These are phyloP conservation scores for Microtus californicus DNA, from an alignment of 2,797 vertebrate species.

Conservation along the genomic window DNA sequence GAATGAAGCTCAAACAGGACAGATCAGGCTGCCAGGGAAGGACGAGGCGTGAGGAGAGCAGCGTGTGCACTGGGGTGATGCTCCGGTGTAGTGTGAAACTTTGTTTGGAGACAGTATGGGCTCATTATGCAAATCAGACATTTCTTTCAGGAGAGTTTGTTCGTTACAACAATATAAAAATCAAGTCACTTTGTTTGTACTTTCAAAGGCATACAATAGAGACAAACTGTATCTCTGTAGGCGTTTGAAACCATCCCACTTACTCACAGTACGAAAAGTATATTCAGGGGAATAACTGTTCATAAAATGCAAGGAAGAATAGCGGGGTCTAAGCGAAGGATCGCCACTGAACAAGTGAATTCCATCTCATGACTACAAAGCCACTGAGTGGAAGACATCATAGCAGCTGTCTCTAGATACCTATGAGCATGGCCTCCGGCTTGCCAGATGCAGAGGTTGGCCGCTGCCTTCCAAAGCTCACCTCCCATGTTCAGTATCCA, in stretches of 20 bases:
- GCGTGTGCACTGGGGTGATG: neutral
- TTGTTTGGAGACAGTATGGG: slow-evolving; percentile 12
- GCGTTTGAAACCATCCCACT: slow-evolving; percentile 14
- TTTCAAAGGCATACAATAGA: neutral
- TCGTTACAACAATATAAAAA: slow-evolving; percentile 20
- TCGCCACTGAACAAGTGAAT: neutral
- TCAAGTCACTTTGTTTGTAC: slow-evolving; percentile 11
- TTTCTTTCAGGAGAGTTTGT: neutral
- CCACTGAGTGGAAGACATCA: neutral
- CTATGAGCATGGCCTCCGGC: fast-evolving
- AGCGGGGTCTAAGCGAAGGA: neutral
- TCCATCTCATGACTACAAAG: neutral
- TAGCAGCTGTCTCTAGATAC: neutral
- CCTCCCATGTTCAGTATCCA: neutral
- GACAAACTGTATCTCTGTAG: neutral
- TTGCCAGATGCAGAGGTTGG: neutral
- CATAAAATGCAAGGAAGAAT: neutral
- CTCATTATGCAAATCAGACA: neutral
- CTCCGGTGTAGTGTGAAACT: neutral
- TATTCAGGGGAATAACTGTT: neutral
- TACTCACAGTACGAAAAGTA: neutral
- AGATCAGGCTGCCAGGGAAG: neutral
- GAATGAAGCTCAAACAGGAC: neutral
- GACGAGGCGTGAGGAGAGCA: neutral
- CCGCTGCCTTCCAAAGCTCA: neutral